Evolutionary conservation across 2,113 vertebrate species (phyloP), one percentile per base, ranked within the genome.

Genomic region (Ageneiosus marmoratus): DNA sequence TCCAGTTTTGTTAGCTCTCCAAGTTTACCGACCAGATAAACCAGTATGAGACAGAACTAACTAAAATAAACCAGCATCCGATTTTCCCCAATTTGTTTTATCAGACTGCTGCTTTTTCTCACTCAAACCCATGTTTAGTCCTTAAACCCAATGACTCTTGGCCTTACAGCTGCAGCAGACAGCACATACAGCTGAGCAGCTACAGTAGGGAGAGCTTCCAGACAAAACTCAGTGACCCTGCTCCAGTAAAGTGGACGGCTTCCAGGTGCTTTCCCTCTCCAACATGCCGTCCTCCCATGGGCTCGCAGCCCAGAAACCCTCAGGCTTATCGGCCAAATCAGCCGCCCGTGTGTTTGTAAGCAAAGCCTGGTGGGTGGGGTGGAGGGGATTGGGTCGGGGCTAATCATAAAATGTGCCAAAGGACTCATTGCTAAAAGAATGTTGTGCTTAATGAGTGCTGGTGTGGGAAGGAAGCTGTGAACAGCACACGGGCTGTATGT

Each of bases 221-320:
- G 92, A 93, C 90, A 89, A 93, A 94, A 94, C 92, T 90, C 92
- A 91, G 84, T 93, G 93, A 94, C 93, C 94, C 91, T 88, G 91
- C 84, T 88, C 87, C 86, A 90, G 89, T 51, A 92, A 90, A 87
- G 88, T 94, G 93, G 92, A 93, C 87, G n/a, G 83, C 76, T 91
- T 93, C 93, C 93, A 94, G 92, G 92, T 93, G 91, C 93, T 94
- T 94, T 94, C 93, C 91, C 91, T 81, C 89, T 90, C 86, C 83
- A 88, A 80, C 86, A 89, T 90, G 48, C 70, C 75, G 84, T 79
- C 78, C 62, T 82, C 74, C 82, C 24, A 70, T 88, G 90, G 92
- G 92, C 89, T 80, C 87, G 32, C 82, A 89, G 88, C 86, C 86
- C 84, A 87, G 86, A 87, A 87, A 87, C 83, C 83, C 86, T 84